A percentile compares a stretch with the other conserved stretches of the same genome.
phyloP scores from a whole-genome alignment of 1,140 invertebrate species.

The Matsumurasca onukii region DNA sequence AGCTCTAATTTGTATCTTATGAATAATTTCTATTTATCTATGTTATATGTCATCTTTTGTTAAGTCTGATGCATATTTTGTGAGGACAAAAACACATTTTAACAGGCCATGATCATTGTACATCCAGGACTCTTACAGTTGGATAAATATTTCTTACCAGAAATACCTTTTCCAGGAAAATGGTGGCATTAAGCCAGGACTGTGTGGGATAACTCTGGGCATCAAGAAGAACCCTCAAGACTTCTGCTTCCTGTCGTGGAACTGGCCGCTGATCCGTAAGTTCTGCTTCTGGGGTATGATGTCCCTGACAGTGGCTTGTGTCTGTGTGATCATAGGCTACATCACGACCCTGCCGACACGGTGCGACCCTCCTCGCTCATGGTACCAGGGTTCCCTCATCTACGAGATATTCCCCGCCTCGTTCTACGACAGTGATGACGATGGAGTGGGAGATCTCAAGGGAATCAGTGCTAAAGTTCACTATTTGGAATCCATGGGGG shows the following conservation, averaged over 20 bases:
- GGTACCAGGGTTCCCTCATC: slow-evolving; percentile 79
- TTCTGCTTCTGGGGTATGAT: slow-evolving; percentile 68
- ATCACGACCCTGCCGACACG: slow-evolving; percentile 67
- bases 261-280: slow-evolving; percentile 74
- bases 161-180: slow-evolving; percentile 56
- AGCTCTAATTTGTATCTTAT: too few relatives aligned
- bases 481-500: slow-evolving; percentile 66
- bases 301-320: slow-evolving; percentile 64
- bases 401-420: slow-evolving; percentile 83
- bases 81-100: too few relatives aligned
- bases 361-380: slow-evolving; percentile 65
- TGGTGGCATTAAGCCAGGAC: slow-evolving; percentile 51
- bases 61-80: too few relatives aligned
- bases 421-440: slow-evolving; percentile 71
- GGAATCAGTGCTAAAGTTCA: slow-evolving; percentile 65
- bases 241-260: slow-evolving; percentile 74
- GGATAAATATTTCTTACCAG: too few relatives aligned
- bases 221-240: slow-evolving; percentile 59
- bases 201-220: slow-evolving; percentile 55
- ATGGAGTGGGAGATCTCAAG: slow-evolving; percentile 72
- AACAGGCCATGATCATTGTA: too few relatives aligned
- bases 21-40: too few relatives aligned
- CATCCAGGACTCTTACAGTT: too few relatives aligned
- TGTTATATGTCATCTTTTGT: too few relatives aligned
- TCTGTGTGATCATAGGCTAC: slow-evolving; percentile 67